Base-by-base conservation (phyloP, 2,888 invertebrate genomes). In the Baronia brevicornis region DNA sequence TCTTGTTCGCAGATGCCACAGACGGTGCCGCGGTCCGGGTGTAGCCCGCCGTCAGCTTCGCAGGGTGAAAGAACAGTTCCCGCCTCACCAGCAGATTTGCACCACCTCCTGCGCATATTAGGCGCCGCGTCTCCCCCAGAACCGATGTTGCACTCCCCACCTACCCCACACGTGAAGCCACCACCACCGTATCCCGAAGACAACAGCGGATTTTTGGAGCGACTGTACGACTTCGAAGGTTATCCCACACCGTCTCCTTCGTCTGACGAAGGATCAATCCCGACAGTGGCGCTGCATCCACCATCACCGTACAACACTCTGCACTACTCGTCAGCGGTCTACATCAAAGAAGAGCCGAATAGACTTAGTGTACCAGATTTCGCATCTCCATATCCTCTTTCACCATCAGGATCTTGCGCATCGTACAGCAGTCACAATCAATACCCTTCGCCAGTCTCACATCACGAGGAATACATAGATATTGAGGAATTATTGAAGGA, bases 1-100 rank as follows among this genome's bases (percentile, higher is more conserved):
- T 29, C 30, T 80, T 78, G 71, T 72, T 42, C 37, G 30, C 89
- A 93, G 93, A 92, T 92, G 92, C 91, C 92, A 75, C 93, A 93
- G 85, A 91, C 90, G 59, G 92, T 92, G 56, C 92, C 92, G 36
- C 88, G 90, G 54, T 90, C 90, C 58, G 91, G 91, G 70, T 90
- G 89, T 67, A 91, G 90, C 73, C 90, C 91, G 52, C 89, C 91
- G 45, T 91, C 90, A 65, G 91, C 92, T 9, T 86, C 94, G 32
- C 86, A 94, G 57, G 91, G 91, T 48, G 86, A 87, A 67, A 72
- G 84, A 48, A 86, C 88, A 37, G 86, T 86, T 33, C 86, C 88
- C 42, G 66, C 75, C 13, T 88, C 87, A 18, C 86, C 87, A 10
- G 79, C 86, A 40, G 85, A 68, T 56, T 66, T 72, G 32, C 86